A percentile compares a stretch with the other conserved stretches of the same genome.
These are phyloP conservation scores for Eupsittula cactorum DNA, from an alignment of 2,113 vertebrate genomes.

Conservation along the genomic window DNA sequence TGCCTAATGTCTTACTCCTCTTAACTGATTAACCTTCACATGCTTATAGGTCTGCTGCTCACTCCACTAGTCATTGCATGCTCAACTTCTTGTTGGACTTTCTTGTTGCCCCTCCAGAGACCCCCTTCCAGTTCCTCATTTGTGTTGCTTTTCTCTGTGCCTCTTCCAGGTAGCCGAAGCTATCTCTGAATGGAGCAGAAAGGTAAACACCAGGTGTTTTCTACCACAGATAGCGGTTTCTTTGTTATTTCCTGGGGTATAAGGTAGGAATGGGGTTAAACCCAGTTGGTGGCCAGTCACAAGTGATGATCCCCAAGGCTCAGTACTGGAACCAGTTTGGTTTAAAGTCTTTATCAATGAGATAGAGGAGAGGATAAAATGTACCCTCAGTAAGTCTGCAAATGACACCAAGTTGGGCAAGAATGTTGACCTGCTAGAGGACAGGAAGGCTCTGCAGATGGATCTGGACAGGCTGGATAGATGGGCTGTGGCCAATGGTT, in stretches of 20 bases:
- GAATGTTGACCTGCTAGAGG: background rate
- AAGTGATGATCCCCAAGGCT: background rate
- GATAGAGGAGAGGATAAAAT: background rate
- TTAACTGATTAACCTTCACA: background rate
- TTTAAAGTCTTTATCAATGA: background rate
- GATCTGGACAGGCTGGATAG: background rate
- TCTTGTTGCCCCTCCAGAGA: background rate
- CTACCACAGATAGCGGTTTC: background rate
- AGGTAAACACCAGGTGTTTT: background rate
- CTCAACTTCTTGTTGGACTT: background rate
- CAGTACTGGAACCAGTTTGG: background rate
- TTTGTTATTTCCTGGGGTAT: background rate
- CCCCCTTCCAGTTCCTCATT: background rate
- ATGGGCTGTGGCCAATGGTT: background rate
- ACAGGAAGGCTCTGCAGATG: background rate
- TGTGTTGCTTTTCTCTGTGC: background rate
- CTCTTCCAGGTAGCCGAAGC: background rate
- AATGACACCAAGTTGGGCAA: background rate
- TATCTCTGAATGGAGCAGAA: background rate
- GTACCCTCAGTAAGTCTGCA: background rate
- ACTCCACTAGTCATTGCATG: rapidly evolving
- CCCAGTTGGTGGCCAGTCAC: background rate
- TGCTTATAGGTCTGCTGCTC: background rate
- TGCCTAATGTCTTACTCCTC: background rate
- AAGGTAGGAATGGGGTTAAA: background rate